Evolutionary conservation across 2,797 vertebrate genomes (phyloP), one percentile per base, ranked within the genome.

Genomic region (Oreochromis grahami): DNA sequence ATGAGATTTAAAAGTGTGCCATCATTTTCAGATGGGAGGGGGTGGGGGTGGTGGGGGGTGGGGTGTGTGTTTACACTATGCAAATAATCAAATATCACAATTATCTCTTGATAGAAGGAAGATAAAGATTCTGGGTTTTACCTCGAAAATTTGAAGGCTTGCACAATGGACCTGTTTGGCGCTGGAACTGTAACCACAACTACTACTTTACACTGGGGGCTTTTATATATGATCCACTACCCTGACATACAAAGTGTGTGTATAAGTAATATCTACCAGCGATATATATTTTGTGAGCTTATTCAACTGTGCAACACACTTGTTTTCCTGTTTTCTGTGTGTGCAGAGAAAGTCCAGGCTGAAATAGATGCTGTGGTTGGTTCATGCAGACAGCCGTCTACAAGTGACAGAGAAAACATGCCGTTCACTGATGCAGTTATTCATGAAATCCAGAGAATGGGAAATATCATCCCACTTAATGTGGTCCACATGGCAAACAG

Each of bases 401-500:
- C 96, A 93, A 94, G 95, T 0, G 94, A 96, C 87, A 95, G 95
- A 82, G 79, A 88, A 58, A 95, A 90, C 81, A 86, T 98, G 94
- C 97, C 97, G 15, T 98, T 97, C 87, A 97, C 97, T 29, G 96
- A 98, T 0, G 97, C 97, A 0, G 97, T 97, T 63, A 85, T 98
- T 90, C 97, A 98, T 0, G 97, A 98, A 81, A 95, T 97, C 79
- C 97, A 97, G 91, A 96, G 98, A 87, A 96, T 95, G 84, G 86
- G 94, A 65, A 97, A 97, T 41, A 93, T 98, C 1, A 0, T 97
- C 7, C 97, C 97, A 11, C 72, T 97, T 4, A 97, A 93, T 0
- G 89, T 78, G 2, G 87, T 95, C 8, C 94, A 96, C 55, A n/a
- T 92, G 86, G 86, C 96, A 0, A 1, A 8, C 1, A 93, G 63